Evolutionary conservation across 2,113 vertebrate species (phyloP).

Genomic region (Heliornis fulica): DNA sequence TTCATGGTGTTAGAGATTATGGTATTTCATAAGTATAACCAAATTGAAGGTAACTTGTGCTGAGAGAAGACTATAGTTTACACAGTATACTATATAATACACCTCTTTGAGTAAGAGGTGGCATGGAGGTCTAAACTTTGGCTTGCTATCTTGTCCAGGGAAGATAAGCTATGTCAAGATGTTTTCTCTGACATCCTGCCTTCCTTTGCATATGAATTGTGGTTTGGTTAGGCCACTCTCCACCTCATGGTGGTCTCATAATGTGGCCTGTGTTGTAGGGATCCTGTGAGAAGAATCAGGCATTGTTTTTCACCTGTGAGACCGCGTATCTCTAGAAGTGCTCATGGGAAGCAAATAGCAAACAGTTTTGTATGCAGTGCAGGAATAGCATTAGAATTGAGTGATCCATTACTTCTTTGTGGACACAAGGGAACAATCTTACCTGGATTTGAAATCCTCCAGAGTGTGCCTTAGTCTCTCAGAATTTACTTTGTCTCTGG

Average conservation of each 20-base stretch:
- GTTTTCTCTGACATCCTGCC: not conserved
- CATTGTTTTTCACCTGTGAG: not conserved
- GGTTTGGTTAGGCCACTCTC: not conserved
- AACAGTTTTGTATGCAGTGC: not conserved
- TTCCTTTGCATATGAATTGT: fast-evolving
- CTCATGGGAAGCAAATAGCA: not conserved
- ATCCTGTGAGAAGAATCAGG: not conserved
- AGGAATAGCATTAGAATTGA: not conserved
- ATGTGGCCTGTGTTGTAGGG: not conserved
- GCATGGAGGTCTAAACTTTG: not conserved
- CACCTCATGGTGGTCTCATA: not conserved
- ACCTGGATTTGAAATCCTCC: not conserved
- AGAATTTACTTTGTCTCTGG: not conserved
- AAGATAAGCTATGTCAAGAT: not conserved
- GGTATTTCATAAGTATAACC: not conserved
- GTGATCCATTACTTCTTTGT: not conserved
- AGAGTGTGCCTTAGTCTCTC: not conserved
- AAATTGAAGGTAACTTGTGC: not conserved
- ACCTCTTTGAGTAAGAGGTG: not conserved
- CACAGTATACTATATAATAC: not conserved
- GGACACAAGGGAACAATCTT: not conserved
- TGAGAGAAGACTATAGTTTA: not conserved
- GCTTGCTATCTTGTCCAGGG: not conserved
- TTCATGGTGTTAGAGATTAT: not conserved
- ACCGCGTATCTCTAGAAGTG: not conserved